Evolutionary conservation across 2,888 invertebrate species (phyloP).

Genomic region (Hyposoter dolosus): DNA sequence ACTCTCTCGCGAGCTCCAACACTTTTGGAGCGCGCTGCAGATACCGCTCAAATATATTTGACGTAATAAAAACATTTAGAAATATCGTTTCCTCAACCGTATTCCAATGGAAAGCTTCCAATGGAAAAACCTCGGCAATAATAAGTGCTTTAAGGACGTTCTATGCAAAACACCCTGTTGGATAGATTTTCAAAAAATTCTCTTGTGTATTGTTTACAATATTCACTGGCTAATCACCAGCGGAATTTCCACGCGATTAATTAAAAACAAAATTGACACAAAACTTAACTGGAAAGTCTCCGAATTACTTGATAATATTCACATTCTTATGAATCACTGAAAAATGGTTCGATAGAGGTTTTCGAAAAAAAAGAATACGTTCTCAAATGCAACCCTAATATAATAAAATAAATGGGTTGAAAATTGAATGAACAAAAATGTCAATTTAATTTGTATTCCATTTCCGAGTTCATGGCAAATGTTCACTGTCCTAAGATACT

Average conservation of each 20-base stretch:
- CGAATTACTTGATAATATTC: no score
- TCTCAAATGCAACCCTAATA: not conserved
- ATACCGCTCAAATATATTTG: conserved; percentile 24
- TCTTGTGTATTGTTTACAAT: no score
- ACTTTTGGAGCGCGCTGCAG: conserved; percentile 14
- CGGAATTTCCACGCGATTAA: no score
- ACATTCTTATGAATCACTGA: no score
- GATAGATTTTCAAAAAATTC: no score
- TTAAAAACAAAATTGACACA: no score
- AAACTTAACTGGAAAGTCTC: no score
- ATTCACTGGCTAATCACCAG: no score
- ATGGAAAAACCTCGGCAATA: not conserved
- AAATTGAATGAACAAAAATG: not conserved
- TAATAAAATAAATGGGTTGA: not conserved
- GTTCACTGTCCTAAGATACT: not conserved
- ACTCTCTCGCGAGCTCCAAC: conserved; percentile 48
- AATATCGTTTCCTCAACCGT: not conserved
- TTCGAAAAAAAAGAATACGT: no score
- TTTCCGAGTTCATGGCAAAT: not conserved
- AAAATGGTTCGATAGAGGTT: no score
- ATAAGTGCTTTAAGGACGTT: not conserved
- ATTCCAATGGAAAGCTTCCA: not conserved
- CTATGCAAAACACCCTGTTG: no score
- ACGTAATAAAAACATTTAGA: conserved; percentile 12
- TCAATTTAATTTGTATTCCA: not conserved